Percentiles rank a stretch among this genome's conserved stretches.
phyloP scores from a whole-genome alignment of 1,140 invertebrate species.

The Neotoxoptera formosana region DNA sequence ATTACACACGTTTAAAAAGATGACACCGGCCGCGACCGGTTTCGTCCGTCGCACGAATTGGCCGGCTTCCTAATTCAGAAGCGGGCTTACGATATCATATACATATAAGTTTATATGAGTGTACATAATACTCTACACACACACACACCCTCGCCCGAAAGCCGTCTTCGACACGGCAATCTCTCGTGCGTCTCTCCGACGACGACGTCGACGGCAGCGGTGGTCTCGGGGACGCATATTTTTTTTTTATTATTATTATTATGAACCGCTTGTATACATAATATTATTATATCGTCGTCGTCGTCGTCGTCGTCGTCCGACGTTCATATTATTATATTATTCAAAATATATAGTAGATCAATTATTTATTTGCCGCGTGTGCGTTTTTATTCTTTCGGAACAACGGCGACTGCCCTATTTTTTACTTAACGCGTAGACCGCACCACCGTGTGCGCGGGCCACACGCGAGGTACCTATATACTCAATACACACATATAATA shows the following conservation, averaged over 20 bases:
- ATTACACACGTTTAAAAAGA: slow-evolving; percentile 20
- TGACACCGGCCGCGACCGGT: slow-evolving; percentile 45
- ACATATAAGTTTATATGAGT: not conserved
- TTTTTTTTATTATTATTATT: not conserved
- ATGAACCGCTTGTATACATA: not conserved
- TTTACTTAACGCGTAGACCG: not conserved
- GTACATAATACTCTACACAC: not conserved
- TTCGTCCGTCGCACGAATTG: slow-evolving; percentile 49
- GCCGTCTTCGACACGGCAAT: not conserved
- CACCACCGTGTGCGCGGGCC: not conserved
- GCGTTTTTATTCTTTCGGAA: not conserved
- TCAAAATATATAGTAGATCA: slow-evolving; percentile 18
- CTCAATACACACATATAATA: not conserved
- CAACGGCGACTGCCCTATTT: not conserved
- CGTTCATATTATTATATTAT: not conserved
- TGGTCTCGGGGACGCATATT: not conserved
- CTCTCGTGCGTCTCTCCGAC: not conserved
- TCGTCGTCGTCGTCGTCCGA: not conserved
- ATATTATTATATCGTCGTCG: not conserved
- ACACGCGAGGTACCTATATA: not conserved
- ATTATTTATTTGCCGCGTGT: not conserved
- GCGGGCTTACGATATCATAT: slow-evolving; percentile 14
- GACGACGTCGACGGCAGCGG: not conserved
- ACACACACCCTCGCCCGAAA: not conserved
- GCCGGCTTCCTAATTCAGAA: slow-evolving; percentile 55